phyloP scores from a whole-genome alignment of 2,888 invertebrate species.

The Erebia epiphron region DNA sequence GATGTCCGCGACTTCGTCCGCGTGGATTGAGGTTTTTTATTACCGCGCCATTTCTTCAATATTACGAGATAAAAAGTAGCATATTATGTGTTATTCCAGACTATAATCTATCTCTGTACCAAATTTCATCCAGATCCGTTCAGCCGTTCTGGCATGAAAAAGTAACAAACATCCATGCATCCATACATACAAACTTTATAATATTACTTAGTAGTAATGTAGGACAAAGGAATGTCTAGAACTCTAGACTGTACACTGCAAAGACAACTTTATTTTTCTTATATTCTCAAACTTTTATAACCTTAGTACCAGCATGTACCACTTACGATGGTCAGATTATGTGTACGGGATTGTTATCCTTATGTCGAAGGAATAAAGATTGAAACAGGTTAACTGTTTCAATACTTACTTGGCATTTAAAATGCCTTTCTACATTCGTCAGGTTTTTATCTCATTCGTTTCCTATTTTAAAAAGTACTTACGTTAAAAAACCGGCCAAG shows the following conservation, averaged over 20 bases:
- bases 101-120: no score
- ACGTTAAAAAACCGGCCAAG: not conserved
- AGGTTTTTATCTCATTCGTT: constrained; percentile 30
- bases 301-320: constrained; percentile 35
- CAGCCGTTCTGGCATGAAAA: no score
- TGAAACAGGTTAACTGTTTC: not conserved
- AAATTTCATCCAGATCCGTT: no score
- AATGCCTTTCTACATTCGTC: constrained; percentile 28
- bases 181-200: no score
- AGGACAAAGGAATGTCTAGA: constrained; percentile 32
- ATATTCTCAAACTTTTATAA: constrained; percentile 28
- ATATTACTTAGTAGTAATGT: no score
- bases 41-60: no score
- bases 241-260: constrained; percentile 35
- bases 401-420: constrained; percentile 32
- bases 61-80: no score
- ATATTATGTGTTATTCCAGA: no score
- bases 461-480: constrained; percentile 7
- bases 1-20: no score
- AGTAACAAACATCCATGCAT: no score
- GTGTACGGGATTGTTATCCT: constrained; percentile 10
- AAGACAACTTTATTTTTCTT: constrained; percentile 26
- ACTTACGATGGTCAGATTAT: constrained; percentile 12
- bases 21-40: no score
- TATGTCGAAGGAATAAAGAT: constrained; percentile 1